A percentile compares a stretch with the other conserved stretches of the same genome.
Conservation (phyloP, 2,888 invertebrate species). For the Diarsia dahlii region DNA sequence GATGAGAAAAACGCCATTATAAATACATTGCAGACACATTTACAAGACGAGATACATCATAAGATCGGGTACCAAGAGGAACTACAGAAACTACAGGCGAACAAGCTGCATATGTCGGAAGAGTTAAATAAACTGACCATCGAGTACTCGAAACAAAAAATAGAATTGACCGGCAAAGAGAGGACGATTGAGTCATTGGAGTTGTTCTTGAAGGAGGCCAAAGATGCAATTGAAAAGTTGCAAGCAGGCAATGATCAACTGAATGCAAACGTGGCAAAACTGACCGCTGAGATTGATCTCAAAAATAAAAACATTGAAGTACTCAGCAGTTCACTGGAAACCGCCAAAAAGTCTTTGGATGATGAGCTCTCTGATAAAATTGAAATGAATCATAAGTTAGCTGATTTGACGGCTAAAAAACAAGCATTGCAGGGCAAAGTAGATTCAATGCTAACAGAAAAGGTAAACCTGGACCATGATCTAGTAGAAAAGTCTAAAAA, state of each 20-base stretch:
- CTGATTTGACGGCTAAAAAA: constrained; percentile 60
- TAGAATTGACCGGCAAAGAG: constrained; percentile 70
- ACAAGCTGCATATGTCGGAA: constrained; percentile 66
- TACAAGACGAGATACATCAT: constrained; percentile 79
- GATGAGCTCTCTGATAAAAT: constrained; percentile 65
- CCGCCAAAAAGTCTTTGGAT: constrained; percentile 60
- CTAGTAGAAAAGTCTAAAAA: constrained; percentile 65
- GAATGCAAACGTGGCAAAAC: constrained; percentile 62
- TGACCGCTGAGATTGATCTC: constrained; percentile 58
- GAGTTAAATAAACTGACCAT: constrained; percentile 65
- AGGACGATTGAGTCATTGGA: constrained; percentile 70
- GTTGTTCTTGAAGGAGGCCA: constrained; percentile 69
- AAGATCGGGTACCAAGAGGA: constrained; percentile 76
- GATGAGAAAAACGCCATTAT: constrained; percentile 78
- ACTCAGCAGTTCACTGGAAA: constrained; percentile 62
- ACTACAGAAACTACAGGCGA: constrained; percentile 66
- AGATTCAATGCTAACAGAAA: constrained; percentile 65
- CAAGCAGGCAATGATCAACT: constrained; percentile 65
- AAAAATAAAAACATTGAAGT: constrained; percentile 68
- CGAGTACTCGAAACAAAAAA: constrained; percentile 63
- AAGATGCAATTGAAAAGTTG: constrained; percentile 57
- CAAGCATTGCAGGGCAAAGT: constrained; percentile 63
- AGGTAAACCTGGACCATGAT: constrained; percentile 64
- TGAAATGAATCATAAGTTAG: constrained; percentile 62
- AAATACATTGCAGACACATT: constrained; percentile 76